A percentile compares a stretch with the other conserved stretches of the same genome.
Evolutionary conservation across 92 coral and sea anemone species (phyloP).

Genomic region (Phymanthus crucifer): DNA sequence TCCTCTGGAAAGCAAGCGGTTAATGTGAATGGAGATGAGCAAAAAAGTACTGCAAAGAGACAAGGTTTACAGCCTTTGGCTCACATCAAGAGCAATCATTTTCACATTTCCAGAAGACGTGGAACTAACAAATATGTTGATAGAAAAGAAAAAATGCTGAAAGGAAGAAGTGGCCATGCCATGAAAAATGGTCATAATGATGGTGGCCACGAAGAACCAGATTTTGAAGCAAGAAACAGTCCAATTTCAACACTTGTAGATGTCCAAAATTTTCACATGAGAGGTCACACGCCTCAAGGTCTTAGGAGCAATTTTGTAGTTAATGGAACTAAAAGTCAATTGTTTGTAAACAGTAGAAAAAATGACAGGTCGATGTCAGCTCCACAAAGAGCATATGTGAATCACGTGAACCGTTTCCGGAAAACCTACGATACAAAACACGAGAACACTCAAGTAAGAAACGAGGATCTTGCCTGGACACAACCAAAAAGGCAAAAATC

Average conservation of each 20-base stretch:
- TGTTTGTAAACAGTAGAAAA: neutral
- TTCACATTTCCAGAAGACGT: too few species aligned
- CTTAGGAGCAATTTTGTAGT: neutral
- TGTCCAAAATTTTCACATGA: neutral
- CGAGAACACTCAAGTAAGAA: neutral
- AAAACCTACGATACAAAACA: neutral
- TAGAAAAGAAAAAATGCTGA: too few species aligned
- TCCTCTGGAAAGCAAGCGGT: neutral
- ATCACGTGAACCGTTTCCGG: slow-evolving; percentile 16
- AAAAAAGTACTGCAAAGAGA: neutral
- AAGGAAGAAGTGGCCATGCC: too few species aligned
- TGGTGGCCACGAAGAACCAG: neutral
- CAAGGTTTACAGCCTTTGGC: neutral
- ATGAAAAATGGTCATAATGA: neutral
- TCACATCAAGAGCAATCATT: neutral
- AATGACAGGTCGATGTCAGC: slow-evolving; percentile 5
- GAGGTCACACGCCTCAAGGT: slow-evolving; percentile 1
- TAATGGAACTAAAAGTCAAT: neutral
- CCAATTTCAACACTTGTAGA: neutral
- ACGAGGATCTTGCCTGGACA: neutral
- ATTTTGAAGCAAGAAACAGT: neutral
- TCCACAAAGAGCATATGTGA: slow-evolving; percentile 20
- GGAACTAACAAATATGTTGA: too few species aligned
- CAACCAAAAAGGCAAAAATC: neutral
- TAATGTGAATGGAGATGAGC: neutral